phyloP scores from a whole-genome alignment of 2,888 invertebrate genomes.

The Nemoura dubitans region DNA sequence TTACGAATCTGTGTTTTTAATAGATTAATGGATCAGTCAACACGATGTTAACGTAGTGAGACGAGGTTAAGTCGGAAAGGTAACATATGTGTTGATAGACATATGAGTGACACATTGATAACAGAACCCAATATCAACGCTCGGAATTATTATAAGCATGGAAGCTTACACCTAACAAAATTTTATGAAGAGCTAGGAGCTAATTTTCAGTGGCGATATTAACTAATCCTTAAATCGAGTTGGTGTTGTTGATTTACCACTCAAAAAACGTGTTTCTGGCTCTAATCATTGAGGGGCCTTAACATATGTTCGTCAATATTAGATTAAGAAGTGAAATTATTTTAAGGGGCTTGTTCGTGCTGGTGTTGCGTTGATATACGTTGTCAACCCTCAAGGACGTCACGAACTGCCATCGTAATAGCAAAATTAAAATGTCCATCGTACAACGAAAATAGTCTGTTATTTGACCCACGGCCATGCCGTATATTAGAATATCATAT shows the following conservation, averaged over 20 bases:
- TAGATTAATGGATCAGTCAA: constrained; percentile 27
- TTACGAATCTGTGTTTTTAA: not conserved
- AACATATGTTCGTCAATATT: constrained; percentile 27
- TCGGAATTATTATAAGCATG: not conserved
- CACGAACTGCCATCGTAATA: too few relatives aligned
- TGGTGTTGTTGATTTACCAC: not conserved
- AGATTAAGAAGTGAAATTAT: not conserved
- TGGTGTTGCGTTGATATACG: too few relatives aligned
- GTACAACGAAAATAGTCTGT: too few relatives aligned
- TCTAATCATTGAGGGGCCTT: not conserved
- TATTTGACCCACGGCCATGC: too few relatives aligned
- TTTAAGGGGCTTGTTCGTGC: not conserved
- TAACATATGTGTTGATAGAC: constrained; percentile 9
- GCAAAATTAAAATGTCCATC: too few relatives aligned
- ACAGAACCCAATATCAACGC: not conserved
- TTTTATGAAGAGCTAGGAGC: not conserved
- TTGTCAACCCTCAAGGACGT: too few relatives aligned
- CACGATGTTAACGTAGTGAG: not conserved
- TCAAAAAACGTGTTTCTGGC: not conserved
- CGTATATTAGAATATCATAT: too few relatives aligned
- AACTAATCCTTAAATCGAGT: not conserved
- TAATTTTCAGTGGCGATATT: not conserved
- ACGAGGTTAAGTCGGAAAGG: not conserved
- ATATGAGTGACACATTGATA: not conserved
- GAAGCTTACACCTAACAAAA: not conserved